These are phyloP conservation scores for Drosophila obscura DNA, from an alignment of 1,140 invertebrate genomes.

Conservation along the genomic window DNA sequence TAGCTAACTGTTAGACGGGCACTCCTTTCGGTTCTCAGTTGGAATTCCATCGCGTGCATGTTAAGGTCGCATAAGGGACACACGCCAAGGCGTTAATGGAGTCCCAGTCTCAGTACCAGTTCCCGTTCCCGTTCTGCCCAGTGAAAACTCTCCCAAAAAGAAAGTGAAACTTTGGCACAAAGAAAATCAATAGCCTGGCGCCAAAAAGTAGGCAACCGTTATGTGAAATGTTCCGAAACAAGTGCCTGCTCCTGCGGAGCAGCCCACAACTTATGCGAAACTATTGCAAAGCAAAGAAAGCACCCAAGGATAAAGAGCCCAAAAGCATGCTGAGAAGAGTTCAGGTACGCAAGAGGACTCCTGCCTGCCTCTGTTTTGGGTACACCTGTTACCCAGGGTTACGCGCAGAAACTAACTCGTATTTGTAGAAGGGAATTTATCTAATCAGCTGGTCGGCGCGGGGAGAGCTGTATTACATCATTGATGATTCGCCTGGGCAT, in stretches of 20 bases:
- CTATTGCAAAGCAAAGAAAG: conserved; percentile 38
- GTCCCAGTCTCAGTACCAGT: too few species aligned
- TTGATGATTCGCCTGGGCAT: conserved; percentile 41
- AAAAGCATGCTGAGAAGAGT: conserved; percentile 58
- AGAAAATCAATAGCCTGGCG: conserved; percentile 61
- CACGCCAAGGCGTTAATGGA: conserved; percentile 55
- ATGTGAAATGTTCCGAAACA: conserved; percentile 71
- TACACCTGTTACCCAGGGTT: conserved; percentile 47
- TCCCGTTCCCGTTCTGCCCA: neutral
- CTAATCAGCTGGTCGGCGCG: conserved; percentile 47
- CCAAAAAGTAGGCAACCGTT: conserved; percentile 65
- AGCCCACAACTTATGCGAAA: conserved; percentile 46
- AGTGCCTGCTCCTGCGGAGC: conserved; percentile 59
- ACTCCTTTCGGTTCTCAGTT: conserved; percentile 79
- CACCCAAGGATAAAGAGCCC: conserved; percentile 3
- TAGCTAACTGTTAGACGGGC: conserved; percentile 54
- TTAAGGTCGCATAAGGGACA: conserved; percentile 64
- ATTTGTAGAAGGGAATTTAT: conserved; percentile 35
- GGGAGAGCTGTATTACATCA: conserved; percentile 10
- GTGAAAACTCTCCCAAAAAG: conserved; percentile 20
- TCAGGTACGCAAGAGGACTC: conserved; percentile 41
- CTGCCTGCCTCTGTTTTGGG: neutral
- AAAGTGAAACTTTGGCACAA: conserved; percentile 32
- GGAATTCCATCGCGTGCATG: conserved; percentile 70
- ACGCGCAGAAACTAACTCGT: conserved; percentile 20